Evolutionary conservation across 2,888 invertebrate species (phyloP).

Genomic region (Volucella bombylans): DNA sequence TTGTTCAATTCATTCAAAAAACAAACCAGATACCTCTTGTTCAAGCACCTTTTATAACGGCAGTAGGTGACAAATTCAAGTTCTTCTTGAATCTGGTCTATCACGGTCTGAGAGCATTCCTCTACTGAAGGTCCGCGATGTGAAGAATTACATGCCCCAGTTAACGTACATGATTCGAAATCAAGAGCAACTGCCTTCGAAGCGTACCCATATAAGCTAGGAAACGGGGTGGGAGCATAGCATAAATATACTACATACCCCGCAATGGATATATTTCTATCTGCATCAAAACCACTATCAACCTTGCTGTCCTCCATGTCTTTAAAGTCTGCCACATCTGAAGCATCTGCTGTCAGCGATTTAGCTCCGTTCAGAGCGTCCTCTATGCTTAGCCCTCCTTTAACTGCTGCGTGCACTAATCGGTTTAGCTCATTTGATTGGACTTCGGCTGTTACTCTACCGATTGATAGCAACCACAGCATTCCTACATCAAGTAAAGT

Average conservation of each 20-base stretch:
- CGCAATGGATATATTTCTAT: conserved; percentile 82
- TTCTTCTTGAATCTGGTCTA: conserved; percentile 89
- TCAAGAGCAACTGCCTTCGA: conserved; percentile 81
- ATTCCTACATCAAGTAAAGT: conserved; percentile 27
- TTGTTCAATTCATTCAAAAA: no score
- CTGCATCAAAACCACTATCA: conserved; percentile 75
- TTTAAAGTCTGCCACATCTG: conserved; percentile 83
- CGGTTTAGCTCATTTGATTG: conserved; percentile 75
- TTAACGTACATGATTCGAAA: conserved; percentile 90
- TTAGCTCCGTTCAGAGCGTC: conserved; percentile 77
- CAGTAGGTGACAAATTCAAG: conserved; percentile 89
- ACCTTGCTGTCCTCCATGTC: conserved; percentile 72
- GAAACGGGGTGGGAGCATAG: conserved; percentile 83
- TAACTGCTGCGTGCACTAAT: conserved; percentile 76
- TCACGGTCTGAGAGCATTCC: conserved; percentile 89
- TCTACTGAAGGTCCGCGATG: conserved; percentile 91
- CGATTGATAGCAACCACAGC: conserved; percentile 68
- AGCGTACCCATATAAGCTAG: conserved; percentile 82
- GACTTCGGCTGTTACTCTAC: conserved; percentile 76
- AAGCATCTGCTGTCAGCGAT: conserved; percentile 65
- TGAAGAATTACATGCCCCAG: conserved; percentile 92
- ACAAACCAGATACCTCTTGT: no score
- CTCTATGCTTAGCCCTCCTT: conserved; percentile 81
- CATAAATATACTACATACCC: conserved; percentile 83
- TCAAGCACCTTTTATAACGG: no score